Conservation (phyloP, 2,797 vertebrate genomes). For the Spinus pinus region DNA sequence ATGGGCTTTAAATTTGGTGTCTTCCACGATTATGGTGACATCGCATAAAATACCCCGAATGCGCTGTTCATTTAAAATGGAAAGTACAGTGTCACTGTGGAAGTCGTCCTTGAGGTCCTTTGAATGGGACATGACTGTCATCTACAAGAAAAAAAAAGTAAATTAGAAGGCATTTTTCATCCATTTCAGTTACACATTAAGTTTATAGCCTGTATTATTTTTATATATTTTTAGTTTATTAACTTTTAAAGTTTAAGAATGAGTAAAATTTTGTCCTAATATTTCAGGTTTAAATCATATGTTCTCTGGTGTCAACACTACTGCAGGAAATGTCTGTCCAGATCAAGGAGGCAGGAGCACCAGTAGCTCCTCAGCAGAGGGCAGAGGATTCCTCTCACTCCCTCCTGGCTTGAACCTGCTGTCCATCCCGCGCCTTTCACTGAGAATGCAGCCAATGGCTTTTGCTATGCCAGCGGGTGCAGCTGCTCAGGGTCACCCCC, state of each 20-base stretch:
- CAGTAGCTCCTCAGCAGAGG: neutral
- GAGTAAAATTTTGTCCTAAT: neutral
- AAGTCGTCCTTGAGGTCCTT: constrained; percentile 90
- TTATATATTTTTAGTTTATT: neutral
- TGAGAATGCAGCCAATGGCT: neutral
- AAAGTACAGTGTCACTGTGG: constrained; percentile 90
- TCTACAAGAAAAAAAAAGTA: constrained; percentile 72
- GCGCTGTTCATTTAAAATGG: constrained; percentile 93
- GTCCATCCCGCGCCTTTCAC: neutral
- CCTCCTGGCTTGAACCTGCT: fast-evolving
- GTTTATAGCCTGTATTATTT: neutral
- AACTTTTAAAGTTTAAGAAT: neutral
- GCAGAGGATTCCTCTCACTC: neutral
- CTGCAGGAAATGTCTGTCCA: neutral
- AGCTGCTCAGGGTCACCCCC: neutral
- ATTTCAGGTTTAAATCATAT: neutral
- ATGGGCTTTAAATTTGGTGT: constrained; percentile 97
- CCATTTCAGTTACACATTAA: neutral
- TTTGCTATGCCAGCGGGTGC: neutral
- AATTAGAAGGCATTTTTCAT: constrained; percentile 13
- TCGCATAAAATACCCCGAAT: constrained; percentile 94
- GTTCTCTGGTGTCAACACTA: neutral
- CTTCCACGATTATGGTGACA: constrained; percentile 96
- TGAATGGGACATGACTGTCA: constrained; percentile 88
- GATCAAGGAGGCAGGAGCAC: neutral